Percentiles rank a stretch among this genome's conserved stretches.
Evolutionary conservation across 2,113 vertebrate species (phyloP).

Genomic region (Geococcyx californianus): DNA sequence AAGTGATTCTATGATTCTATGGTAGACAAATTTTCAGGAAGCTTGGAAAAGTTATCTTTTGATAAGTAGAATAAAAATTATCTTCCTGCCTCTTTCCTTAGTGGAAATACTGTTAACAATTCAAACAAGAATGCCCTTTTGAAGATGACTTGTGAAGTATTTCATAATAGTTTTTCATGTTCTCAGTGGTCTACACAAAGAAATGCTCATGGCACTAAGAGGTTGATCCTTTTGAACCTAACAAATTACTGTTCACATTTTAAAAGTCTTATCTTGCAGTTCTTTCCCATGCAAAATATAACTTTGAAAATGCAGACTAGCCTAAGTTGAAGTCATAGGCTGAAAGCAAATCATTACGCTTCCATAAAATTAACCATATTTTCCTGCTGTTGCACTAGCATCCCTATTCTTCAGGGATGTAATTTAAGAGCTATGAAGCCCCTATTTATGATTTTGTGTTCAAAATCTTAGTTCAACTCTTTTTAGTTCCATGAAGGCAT

Average conservation of each 20-base stretch:
- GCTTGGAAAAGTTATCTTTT: background rate
- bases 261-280: background rate
- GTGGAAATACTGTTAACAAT: background rate
- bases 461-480: background rate
- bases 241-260: background rate
- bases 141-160: background rate
- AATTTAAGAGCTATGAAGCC: background rate
- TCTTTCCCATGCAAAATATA: background rate
- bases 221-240: background rate
- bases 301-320: background rate
- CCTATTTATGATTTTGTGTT: background rate
- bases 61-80: background rate
- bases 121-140: background rate
- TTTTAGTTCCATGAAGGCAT: background rate
- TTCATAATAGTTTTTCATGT: background rate
- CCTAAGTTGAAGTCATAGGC: background rate
- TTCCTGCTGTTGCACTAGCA: background rate
- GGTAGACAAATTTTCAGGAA: background rate
- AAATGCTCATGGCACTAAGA: background rate
- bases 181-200: background rate
- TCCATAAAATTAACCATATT: background rate
- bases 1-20: too few relatives aligned
- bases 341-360: background rate
- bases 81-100: background rate
- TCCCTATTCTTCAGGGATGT: background rate